These are phyloP conservation scores for Diabrotica balteata DNA, from an alignment of 2,888 invertebrate genomes.

Conservation along the genomic window DNA sequence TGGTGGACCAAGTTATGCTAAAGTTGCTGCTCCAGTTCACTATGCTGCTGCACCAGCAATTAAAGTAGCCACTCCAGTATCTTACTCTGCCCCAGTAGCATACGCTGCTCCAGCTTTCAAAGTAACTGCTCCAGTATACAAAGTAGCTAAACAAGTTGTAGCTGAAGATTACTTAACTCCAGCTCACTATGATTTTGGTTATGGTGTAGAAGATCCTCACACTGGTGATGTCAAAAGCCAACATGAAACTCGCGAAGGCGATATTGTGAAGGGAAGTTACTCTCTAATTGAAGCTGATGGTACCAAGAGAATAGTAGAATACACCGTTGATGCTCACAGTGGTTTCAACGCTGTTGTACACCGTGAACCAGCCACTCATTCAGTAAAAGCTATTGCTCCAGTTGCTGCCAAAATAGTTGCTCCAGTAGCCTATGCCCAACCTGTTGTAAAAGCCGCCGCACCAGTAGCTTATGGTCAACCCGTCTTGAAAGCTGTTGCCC, in stretches of 20 bases:
- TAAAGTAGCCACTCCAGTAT: not conserved
- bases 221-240: constrained; percentile 66
- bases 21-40: not conserved
- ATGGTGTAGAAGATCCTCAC: constrained; percentile 43
- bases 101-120: constrained; percentile 15
- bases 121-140: not conserved
- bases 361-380: constrained; percentile 55
- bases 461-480: constrained; percentile 25
- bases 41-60: not conserved
- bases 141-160: constrained; percentile 36
- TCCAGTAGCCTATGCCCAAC: not conserved
- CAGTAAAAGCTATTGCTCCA: constrained; percentile 49
- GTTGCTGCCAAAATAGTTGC: constrained; percentile 30
- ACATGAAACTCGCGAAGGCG: constrained; percentile 67
- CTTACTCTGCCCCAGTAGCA: not conserved
- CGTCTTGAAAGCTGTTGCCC: not conserved
- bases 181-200: constrained; percentile 39
- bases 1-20: not conserved
- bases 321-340: constrained; percentile 62
- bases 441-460: not conserved
- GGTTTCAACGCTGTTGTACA: constrained; percentile 65
- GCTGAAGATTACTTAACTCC: constrained; percentile 41
- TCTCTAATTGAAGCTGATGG: constrained; percentile 64
- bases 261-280: constrained; percentile 62
- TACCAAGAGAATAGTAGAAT: constrained; percentile 62